A percentile compares a stretch with the other conserved stretches of the same genome.
These are phyloP conservation scores for Colostygia pectinataria DNA, from an alignment of 2,888 invertebrate species.

Conservation along the genomic window DNA sequence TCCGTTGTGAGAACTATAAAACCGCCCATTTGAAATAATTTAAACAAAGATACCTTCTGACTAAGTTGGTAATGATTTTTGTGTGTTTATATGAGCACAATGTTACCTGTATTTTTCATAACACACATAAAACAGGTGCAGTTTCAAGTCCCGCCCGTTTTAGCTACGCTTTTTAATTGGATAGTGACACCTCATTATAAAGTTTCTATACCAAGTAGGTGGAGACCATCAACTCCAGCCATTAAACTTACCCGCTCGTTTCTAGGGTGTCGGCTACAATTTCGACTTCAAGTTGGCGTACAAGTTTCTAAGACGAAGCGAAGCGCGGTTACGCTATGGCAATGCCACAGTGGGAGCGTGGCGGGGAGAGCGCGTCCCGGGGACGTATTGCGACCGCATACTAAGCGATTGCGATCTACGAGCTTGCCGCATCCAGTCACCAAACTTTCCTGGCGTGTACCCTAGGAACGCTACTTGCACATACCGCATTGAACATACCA, in stretches of 20 bases:
- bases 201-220: conserved; percentile 7
- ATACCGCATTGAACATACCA: conserved; percentile 86
- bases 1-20: no score
- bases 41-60: no score
- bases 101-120: no score
- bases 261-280: conserved; percentile 89
- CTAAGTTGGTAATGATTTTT: no score
- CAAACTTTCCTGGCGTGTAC: conserved; percentile 95
- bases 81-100: no score
- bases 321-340: conserved; percentile 90
- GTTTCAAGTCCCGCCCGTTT: no score
- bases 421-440: conserved; percentile 90
- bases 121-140: no score
- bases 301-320: conserved; percentile 90
- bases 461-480: conserved; percentile 93
- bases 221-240: conserved; percentile 13
- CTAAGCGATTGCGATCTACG: conserved; percentile 89
- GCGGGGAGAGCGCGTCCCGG: conserved; percentile 89
- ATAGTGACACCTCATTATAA: conserved; percentile 11
- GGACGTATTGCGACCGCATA: conserved; percentile 91
- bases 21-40: no score
- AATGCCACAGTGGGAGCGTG: conserved; percentile 88
- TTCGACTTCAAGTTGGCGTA: conserved; percentile 93
- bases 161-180: no score
- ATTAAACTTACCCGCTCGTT: conserved; percentile 36